phyloP scores from a whole-genome alignment of 2,113 vertebrate species.

The Pollachius pollachius region DNA sequence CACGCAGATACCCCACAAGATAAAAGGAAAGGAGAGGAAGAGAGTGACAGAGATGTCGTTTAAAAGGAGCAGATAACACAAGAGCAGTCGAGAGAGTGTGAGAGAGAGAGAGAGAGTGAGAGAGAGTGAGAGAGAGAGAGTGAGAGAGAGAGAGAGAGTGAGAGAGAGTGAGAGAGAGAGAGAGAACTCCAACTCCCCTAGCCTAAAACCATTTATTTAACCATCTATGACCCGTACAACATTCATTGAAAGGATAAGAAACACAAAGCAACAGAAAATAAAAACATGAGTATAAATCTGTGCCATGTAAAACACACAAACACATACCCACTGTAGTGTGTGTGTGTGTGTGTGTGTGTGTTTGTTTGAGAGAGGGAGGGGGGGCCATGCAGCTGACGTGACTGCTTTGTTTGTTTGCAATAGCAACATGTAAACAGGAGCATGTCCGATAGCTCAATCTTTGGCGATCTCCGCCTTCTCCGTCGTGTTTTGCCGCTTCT shows the following conservation, averaged over 20 bases:
- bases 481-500: no score
- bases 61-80: constrained; percentile 25
- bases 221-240: no score
- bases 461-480: no score
- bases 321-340: constrained; percentile 4
- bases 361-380: no score
- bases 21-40: constrained; percentile 47
- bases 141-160: constrained; percentile 12
- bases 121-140: constrained; percentile 2
- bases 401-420: no score
- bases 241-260: no score
- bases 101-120: constrained; percentile 8
- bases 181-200: no score
- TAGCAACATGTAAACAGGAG: no score
- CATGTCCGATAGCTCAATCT: no score
- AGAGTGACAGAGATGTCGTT: constrained; percentile 30
- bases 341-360: constrained; percentile 4
- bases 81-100: constrained; percentile 16
- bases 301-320: constrained; percentile 2
- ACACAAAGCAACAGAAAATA: no score
- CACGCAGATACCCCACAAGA: constrained; percentile 48
- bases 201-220: constrained; percentile 23
- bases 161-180: constrained; percentile 2
- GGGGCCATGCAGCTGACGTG: no score
- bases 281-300: no score